Evolutionary conservation across 2,113 vertebrate species (phyloP).

Genomic region (Xenopus laevis): DNA sequence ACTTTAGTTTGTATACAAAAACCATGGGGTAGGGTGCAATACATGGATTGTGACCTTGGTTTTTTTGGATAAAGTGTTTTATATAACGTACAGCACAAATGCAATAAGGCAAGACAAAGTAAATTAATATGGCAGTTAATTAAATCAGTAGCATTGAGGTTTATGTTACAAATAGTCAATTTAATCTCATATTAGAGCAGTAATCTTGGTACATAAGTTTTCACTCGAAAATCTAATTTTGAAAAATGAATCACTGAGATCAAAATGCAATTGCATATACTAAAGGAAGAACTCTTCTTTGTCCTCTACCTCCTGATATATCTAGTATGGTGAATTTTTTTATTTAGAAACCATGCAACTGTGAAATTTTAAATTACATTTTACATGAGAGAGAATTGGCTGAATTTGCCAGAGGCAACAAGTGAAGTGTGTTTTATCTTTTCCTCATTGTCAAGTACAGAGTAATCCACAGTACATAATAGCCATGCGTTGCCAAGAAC

Average conservation of each 20-base stretch:
- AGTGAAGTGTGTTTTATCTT: slow-evolving; percentile 41
- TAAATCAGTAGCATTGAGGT: no score
- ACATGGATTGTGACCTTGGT: no score
- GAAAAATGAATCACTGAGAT: background rate
- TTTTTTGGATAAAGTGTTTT: no score
- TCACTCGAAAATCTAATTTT: no score
- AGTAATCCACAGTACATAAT: slow-evolving; percentile 36
- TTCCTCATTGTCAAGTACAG: slow-evolving; percentile 44
- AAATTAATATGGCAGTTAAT: no score
- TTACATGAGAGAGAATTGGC: slow-evolving; percentile 19
- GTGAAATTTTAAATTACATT: slow-evolving; percentile 30
- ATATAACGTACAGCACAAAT: no score
- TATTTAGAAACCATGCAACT: slow-evolving; percentile 17
- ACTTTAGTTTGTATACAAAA: no score
- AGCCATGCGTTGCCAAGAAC: slow-evolving; percentile 32
- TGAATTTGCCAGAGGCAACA: slow-evolving; percentile 28
- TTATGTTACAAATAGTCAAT: no score
- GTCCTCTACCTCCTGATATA: slow-evolving; percentile 1
- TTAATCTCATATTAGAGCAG: no score
- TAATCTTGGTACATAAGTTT: no score
- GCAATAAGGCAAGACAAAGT: no score
- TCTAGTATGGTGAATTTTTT: background rate
- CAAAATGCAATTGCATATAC: background rate
- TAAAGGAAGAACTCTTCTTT: background rate
- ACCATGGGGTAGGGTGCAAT: no score